A percentile compares a stretch with the other conserved stretches of the same genome.
Conservation (phyloP, 2,888 invertebrate genomes). For the Epistrophe eligans region DNA sequence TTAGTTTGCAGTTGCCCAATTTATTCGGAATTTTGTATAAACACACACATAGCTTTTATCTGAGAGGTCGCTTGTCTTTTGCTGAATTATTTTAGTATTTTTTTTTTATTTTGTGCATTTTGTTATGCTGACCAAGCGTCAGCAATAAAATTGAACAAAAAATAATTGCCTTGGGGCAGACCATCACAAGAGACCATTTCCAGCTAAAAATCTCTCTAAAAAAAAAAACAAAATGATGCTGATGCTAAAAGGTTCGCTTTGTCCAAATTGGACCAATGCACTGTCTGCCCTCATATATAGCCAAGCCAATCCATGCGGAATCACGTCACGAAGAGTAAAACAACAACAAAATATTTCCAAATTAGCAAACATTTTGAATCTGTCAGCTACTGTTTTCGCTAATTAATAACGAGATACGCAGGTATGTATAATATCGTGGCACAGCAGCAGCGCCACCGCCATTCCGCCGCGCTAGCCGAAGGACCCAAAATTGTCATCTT, state of each 20-base stretch:
- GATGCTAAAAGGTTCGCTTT: slow-evolving; percentile 63
- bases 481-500: slow-evolving; percentile 76
- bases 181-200: slow-evolving; percentile 4
- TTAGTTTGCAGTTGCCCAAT: slow-evolving; percentile 61
- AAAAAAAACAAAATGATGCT: slow-evolving; percentile 43
- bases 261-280: slow-evolving; percentile 59
- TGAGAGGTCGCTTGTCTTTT: slow-evolving; percentile 45
- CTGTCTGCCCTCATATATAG: background rate
- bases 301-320: background rate
- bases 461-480: slow-evolving; percentile 75
- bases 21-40: slow-evolving; percentile 73
- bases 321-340: slow-evolving; percentile 50
- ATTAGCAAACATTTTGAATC: slow-evolving; percentile 83
- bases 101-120: background rate
- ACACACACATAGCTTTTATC: slow-evolving; percentile 46
- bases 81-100: slow-evolving; percentile 9
- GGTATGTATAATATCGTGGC: slow-evolving; percentile 51
- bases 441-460: slow-evolving; percentile 2
- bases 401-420: slow-evolving; percentile 83
- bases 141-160: slow-evolving; percentile 73
- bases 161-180: slow-evolving; percentile 59
- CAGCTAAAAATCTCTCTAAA: slow-evolving; percentile 40
- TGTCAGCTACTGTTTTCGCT: slow-evolving; percentile 83
- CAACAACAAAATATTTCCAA: slow-evolving; percentile 79
- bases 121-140: slow-evolving; percentile 41